Base-by-base conservation (phyloP, 2,113 vertebrate species). In the Chaetorhynchus papuensis region DNA sequence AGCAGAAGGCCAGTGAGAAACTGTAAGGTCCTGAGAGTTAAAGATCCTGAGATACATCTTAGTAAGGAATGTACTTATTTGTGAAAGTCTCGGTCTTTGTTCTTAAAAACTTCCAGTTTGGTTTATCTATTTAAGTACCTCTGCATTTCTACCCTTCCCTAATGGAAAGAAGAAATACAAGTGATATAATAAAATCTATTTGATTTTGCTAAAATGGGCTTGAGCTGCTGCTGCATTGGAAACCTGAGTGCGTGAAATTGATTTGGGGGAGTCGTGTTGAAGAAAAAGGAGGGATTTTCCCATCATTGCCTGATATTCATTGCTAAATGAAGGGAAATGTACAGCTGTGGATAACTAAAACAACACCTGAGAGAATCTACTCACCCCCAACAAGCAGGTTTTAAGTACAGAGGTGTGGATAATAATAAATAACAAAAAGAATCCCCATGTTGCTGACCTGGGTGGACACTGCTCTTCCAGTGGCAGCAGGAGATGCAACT, bases 1-100 rank as follows among this genome's bases (percentile, higher is more conserved):
- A 91, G 84, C 45, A 61, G 69, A 69, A 57, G 76, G 41, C 49
- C 33, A 75, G 47, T 42, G 76, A 75, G 86, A 82, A 89, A 45
- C 33, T 52, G 30, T 18, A 50, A 89, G 53, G 53, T 81, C 53
- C 41, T 41, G 59, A 63, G 45, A 83, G 35, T 63, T 80, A 63
- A 94, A 90, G 50, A 90, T 50, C 16, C 50, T 53, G 52, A 81
- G 75, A 70, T 75, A 47, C 16, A 23, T 70, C 71, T 93, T 88
- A n/a, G n/a, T 71, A 60, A 87, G 44, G 72, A 74, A 33, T 30
- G 22, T 50, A 31, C 50, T 76, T 83, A 35, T 20, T 30, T 75
- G 37, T 90, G 74, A 60, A 39, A 87, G 10, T 78, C 52, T 78
- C 2, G 4, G 42, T 78, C 53, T 93, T 72, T n/a, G 11, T 39